These are phyloP conservation scores for Bombycilla garrulus DNA, from an alignment of 2,113 vertebrate genomes.

Conservation along the genomic window DNA sequence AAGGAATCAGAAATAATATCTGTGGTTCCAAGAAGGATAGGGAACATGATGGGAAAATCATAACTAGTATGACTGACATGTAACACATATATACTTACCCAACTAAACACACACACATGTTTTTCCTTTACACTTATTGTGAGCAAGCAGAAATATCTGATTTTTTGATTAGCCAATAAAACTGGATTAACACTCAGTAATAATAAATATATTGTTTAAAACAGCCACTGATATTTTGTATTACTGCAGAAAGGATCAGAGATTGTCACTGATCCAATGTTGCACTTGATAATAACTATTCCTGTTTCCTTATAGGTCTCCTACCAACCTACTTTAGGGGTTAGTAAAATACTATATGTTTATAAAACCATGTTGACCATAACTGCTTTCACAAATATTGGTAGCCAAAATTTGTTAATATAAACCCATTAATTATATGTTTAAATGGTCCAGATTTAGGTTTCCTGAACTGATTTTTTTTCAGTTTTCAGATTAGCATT, in stretches of 20 bases:
- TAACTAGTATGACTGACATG: background rate
- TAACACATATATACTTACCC: background rate
- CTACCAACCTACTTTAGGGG: background rate
- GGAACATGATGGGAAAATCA: background rate
- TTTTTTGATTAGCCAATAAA: background rate
- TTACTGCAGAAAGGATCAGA: background rate
- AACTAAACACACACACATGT: background rate
- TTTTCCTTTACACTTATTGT: background rate
- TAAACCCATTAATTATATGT: background rate
- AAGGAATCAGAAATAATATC: background rate
- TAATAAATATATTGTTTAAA: background rate
- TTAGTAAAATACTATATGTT: background rate
- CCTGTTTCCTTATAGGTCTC: background rate
- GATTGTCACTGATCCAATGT: background rate
- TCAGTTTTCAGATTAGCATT: background rate
- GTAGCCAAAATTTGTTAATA: background rate
- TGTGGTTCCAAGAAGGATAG: background rate
- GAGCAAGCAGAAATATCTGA: background rate
- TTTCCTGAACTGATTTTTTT: background rate
- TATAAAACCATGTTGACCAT: background rate
- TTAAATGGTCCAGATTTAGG: background rate
- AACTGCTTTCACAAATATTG: background rate
- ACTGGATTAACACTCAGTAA: background rate
- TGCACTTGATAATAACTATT: background rate
- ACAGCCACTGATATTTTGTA: background rate